Evolutionary conservation across 2,888 invertebrate species (phyloP), one percentile per base, ranked within the genome.

Genomic region (Linyphia triangularis): DNA sequence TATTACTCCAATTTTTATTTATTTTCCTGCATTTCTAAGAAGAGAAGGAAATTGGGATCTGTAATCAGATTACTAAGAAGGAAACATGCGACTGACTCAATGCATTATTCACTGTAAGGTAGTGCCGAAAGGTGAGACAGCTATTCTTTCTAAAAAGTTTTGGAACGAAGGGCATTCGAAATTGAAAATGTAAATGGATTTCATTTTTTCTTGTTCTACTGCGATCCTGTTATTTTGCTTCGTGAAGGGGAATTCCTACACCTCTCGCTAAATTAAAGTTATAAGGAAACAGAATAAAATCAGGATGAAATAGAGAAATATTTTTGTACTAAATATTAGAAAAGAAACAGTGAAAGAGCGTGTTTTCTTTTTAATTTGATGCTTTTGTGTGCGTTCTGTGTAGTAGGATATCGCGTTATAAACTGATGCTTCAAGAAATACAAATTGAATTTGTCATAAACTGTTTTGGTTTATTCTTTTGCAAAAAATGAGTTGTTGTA

Each of bases 161-260:
- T 75, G 7, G 81, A 13, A 59, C 2, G 43, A 57, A 81, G 65
- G 57, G 86, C 75, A 82, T 69, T 86, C 65, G 73, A 88, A 88
- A 88, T 88, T 88, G 86, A 88, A 88, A 88, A 88, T 88, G 81
- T 88, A 88, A 88, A 88, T 88, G 81, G 86, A 88, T 75, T 88
- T 88, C 69, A 69, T 67, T 85, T 72, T 85, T 30, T 24, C 22
- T 61, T 26, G 19, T 72, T 72, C 19, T 22, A 40, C 61, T n/a
- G 26, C n/a, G 7, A 19, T 73, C 33, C 61, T 70, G 40, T 51
- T 43, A 33, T 16, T 13, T 26, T 43, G 13, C 7, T 9, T 10
- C 43, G n/a, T 5, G 6, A 16, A 13, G 26, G 43, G 16, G 24
- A 43, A 7, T 26, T 24, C 26, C 24, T 37, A n/a, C 40, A 16